phyloP scores from a whole-genome alignment of 2,113 vertebrate species.

The Poeciliopsis turrubarensis region DNA sequence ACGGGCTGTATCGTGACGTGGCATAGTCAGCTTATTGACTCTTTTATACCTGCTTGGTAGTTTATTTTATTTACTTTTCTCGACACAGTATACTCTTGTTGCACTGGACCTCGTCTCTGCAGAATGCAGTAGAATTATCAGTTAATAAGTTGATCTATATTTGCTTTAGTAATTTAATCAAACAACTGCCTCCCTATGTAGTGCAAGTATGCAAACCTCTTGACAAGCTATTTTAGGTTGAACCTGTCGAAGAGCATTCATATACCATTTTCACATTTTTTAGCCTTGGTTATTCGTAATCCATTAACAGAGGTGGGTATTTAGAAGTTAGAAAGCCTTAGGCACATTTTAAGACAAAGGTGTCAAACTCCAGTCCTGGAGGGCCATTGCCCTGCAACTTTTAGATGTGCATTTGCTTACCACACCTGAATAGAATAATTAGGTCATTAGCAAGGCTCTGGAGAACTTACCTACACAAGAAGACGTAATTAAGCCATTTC shows the following conservation, averaged over 20 bases:
- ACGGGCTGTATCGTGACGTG: background rate
- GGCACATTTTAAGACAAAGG: too few relatives aligned
- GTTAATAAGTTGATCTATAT: background rate
- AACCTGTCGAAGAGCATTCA: background rate
- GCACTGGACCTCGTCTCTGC: background rate
- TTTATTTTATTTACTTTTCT: background rate
- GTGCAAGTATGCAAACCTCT: background rate
- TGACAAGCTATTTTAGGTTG: background rate
- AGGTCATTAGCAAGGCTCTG: too few relatives aligned
- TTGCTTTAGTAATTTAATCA: background rate
- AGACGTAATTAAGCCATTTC: too few relatives aligned
- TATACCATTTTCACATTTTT: background rate
- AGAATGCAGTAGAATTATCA: background rate
- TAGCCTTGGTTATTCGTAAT: too few relatives aligned
- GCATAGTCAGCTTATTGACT: slow-evolving; percentile 14
- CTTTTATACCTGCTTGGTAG: background rate
- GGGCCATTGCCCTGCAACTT: too few relatives aligned
- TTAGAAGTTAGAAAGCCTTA: background rate
- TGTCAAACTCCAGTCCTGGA: too few relatives aligned
- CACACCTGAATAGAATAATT: too few relatives aligned
- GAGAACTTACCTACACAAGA: too few relatives aligned
- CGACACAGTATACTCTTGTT: slow-evolving; percentile 5
- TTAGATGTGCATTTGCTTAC: too few relatives aligned
- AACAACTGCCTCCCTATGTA: background rate
- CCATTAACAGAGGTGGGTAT: background rate